A percentile compares a stretch with the other conserved stretches of the same genome.
phyloP scores from a whole-genome alignment of 2,888 invertebrate genomes.

The Drosophila stalkeri region DNA sequence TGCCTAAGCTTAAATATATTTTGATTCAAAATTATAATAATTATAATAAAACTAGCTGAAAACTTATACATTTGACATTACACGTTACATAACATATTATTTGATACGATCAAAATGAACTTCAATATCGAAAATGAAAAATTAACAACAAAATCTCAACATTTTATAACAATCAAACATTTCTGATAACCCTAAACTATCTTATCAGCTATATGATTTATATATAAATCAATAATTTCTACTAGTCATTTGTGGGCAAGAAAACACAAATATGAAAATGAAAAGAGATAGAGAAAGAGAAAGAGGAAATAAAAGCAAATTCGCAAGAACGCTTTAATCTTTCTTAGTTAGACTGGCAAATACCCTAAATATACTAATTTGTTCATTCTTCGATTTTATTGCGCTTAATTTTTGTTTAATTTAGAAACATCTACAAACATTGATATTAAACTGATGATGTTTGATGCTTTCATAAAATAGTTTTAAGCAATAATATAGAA shows the following conservation, averaged over 20 bases:
- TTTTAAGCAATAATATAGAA: too few species aligned
- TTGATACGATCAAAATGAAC: neutral
- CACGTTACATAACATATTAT: too few species aligned
- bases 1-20: too few species aligned
- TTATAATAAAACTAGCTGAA: too few species aligned
- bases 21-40: too few species aligned
- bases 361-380: neutral
- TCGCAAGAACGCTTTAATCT: neutral
- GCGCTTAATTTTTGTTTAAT: too few species aligned
- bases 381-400: neutral
- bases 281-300: neutral
- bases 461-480: too few species aligned
- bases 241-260: neutral
- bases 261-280: neutral
- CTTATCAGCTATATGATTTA: conserved; percentile 25
- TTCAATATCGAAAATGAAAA: neutral
- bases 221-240: neutral
- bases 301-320: neutral
- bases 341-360: too few species aligned
- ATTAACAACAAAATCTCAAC: neutral
- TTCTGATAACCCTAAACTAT: conserved; percentile 17
- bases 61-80: too few species aligned
- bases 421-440: neutral
- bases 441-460: too few species aligned
- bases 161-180: neutral